A percentile compares a stretch with the other conserved stretches of the same genome.
phyloP scores from a whole-genome alignment of 2,113 vertebrate genomes.

The Agapornis roseicollis region DNA sequence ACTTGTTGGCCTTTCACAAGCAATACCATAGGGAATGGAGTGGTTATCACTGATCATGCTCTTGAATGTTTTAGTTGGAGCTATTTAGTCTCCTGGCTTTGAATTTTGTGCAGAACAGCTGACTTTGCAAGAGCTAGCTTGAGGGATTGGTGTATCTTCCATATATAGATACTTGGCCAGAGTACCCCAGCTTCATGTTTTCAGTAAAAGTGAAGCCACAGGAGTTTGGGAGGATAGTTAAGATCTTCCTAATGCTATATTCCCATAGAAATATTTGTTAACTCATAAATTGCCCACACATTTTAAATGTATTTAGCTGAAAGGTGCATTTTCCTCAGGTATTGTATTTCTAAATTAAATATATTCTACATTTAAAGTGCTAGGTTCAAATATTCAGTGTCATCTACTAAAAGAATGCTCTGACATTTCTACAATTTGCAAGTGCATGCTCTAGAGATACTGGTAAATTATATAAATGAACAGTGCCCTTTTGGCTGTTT shows the following conservation, averaged over 20 bases:
- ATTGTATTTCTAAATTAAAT: background rate
- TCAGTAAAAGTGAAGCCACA: background rate
- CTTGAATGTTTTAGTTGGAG: background rate
- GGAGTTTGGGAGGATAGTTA: background rate
- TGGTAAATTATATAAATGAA: background rate
- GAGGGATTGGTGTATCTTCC: background rate
- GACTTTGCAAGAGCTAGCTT: background rate
- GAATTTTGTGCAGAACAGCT: background rate
- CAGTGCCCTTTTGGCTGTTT: background rate
- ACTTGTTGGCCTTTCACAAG: background rate
- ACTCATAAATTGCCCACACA: background rate
- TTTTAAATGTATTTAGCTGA: background rate
- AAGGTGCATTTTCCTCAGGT: background rate
- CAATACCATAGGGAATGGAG: background rate
- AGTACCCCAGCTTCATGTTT: background rate
- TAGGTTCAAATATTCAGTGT: background rate
- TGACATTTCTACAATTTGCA: background rate
- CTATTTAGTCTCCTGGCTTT: background rate
- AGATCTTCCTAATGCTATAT: background rate
- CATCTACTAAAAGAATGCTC: background rate
- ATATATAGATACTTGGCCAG: background rate
- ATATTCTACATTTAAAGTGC: background rate
- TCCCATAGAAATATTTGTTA: background rate
- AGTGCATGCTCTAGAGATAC: background rate
- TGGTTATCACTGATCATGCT: background rate